These are phyloP conservation scores for Leuciscus idus DNA, from an alignment of 2,113 vertebrate genomes.

Conservation along the genomic window DNA sequence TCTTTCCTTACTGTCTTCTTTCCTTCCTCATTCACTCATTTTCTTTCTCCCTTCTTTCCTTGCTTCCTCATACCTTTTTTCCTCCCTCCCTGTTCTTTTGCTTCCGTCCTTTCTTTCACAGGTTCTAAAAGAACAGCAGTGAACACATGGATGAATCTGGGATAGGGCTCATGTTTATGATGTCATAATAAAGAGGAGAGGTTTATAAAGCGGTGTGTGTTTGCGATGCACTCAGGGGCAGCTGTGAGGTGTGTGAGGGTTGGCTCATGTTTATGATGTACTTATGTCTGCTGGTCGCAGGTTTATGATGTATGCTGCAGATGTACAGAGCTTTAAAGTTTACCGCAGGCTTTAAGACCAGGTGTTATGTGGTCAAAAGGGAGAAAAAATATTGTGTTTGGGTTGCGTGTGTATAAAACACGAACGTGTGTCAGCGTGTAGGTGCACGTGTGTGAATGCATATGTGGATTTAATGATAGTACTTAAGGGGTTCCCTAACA, in stretches of 20 bases:
- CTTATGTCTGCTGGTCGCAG: slow-evolving; percentile 72
- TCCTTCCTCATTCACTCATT: background rate
- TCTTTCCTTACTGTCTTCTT: background rate
- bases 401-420: slow-evolving; percentile 19
- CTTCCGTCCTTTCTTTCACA: background rate
- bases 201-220: slow-evolving; percentile 66
- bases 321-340: slow-evolving; percentile 11
- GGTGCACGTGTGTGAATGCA: background rate
- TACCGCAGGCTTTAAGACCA: slow-evolving; percentile 27
- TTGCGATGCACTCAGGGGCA: background rate
- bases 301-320: slow-evolving; percentile 67
- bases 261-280: slow-evolving; percentile 87
- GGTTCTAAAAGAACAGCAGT: background rate
- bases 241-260: background rate
- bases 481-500: background rate
- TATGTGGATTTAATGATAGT: background rate
- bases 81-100: background rate
- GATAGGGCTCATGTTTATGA: slow-evolving; percentile 84
- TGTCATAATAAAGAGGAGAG: slow-evolving; percentile 73
- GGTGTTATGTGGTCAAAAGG: slow-evolving; percentile 16
- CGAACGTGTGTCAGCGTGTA: background rate
- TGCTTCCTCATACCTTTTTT: background rate
- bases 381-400: slow-evolving; percentile 8
- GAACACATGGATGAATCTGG: background rate
- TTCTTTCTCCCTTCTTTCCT: background rate